phyloP scores from a whole-genome alignment of 2,797 vertebrate genomes.

The Eupleurogrammus muticus region DNA sequence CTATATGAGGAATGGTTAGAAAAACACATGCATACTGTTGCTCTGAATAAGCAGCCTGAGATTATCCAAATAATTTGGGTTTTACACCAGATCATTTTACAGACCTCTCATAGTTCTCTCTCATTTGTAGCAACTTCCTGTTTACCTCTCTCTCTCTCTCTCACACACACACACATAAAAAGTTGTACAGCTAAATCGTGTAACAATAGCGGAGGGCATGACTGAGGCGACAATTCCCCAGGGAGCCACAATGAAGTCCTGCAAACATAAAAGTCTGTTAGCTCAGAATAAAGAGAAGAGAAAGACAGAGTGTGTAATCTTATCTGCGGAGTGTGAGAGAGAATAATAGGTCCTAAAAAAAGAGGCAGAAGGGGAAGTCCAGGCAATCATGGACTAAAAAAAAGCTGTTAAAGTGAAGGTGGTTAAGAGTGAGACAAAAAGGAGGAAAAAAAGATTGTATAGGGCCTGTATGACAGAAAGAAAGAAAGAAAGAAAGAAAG shows the following conservation, averaged over 20 bases:
- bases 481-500: too few relatives aligned
- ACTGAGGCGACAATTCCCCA: slow-evolving; percentile 51
- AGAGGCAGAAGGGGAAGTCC: not conserved
- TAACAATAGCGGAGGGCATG: slow-evolving; percentile 59
- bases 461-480: too few relatives aligned
- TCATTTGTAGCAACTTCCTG: not conserved
- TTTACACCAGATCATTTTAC: too few relatives aligned
- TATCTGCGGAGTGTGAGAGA: slow-evolving; percentile 8
- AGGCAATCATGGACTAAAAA: too few relatives aligned
- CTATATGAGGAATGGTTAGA: too few relatives aligned
- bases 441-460: not conserved
- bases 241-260: slow-evolving; percentile 74
- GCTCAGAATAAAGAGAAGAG: slow-evolving; percentile 26
- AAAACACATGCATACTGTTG: too few relatives aligned
- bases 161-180: slow-evolving; percentile 17
- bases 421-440: slow-evolving; percentile 3
- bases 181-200: slow-evolving; percentile 28
- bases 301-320: slow-evolving; percentile 22
- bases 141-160: slow-evolving; percentile 1
- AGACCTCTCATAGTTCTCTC: not conserved
- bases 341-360: slow-evolving; percentile 10
- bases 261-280: slow-evolving; percentile 51
- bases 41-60: too few relatives aligned
- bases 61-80: too few relatives aligned
- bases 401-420: not conserved